Evolutionary conservation across 2,797 vertebrate species (phyloP).

Genomic region (Adrianichthys oophorus): DNA sequence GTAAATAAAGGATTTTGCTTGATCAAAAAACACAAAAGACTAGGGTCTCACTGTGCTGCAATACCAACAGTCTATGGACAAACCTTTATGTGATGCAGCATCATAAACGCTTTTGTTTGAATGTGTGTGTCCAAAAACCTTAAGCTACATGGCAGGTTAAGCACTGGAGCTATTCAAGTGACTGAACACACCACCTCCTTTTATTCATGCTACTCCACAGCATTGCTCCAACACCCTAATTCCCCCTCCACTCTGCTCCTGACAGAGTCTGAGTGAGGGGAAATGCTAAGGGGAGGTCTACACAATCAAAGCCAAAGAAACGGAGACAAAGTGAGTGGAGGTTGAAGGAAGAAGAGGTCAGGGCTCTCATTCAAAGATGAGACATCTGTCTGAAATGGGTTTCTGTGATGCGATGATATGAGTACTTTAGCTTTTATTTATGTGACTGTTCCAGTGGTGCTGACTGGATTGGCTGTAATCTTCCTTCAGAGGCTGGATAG

Average conservation of each 20-base stretch:
- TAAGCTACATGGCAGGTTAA: not conserved
- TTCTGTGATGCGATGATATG: conserved; percentile 18
- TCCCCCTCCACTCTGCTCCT: conserved; percentile 27
- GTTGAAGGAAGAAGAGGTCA: conserved; percentile 27
- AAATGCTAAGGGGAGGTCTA: conserved; percentile 15
- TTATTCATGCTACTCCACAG: conserved; percentile 22
- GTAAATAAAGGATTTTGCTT: not conserved
- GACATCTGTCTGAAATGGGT: conserved; percentile 12
- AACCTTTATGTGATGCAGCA: not conserved
- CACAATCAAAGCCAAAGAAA: conserved; percentile 4
- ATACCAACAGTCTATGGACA: not conserved
- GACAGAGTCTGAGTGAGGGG: conserved; percentile 2
- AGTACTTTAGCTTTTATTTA: conserved; percentile 30
- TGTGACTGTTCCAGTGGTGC: conserved; percentile 7
- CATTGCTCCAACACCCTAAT: conserved; percentile 7
- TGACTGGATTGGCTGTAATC: conserved; percentile 17
- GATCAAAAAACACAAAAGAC: not conserved
- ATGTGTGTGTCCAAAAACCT: not conserved
- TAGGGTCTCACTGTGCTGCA: not conserved
- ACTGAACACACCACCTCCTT: conserved; percentile 25
- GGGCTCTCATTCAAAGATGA: conserved; percentile 23
- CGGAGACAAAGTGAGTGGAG: conserved; percentile 3
- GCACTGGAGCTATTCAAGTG: conserved; percentile 25
- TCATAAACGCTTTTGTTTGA: not conserved
- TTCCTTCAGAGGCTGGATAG: conserved; percentile 1